Evolutionary conservation across 2,888 invertebrate genomes (phyloP).

Genomic region (Gonocerus acuteangulatus): DNA sequence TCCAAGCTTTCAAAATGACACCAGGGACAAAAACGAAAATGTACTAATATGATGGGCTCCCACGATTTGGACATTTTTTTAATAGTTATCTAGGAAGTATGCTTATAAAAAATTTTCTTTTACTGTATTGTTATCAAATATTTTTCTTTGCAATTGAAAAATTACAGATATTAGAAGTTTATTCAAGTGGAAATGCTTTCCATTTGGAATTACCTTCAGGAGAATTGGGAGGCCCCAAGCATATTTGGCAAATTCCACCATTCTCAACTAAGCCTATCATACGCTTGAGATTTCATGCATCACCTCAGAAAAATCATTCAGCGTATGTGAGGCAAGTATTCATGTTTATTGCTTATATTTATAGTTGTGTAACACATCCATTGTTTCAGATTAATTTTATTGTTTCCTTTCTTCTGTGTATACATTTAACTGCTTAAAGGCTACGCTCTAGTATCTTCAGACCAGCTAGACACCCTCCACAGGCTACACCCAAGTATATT

Average conservation of each 20-base stretch:
- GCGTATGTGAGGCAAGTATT: constrained; percentile 62
- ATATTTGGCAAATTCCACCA: constrained; percentile 85
- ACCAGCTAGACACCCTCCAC: too few relatives aligned
- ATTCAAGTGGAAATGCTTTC: constrained; percentile 83
- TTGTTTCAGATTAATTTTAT: not conserved
- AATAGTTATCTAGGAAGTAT: too few relatives aligned
- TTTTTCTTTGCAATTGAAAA: too few relatives aligned
- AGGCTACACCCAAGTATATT: too few relatives aligned
- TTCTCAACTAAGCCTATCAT: constrained; percentile 81
- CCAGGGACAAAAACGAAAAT: too few relatives aligned
- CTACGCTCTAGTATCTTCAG: too few relatives aligned
- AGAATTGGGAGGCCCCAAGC: constrained; percentile 67
- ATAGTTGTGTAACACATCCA: not conserved
- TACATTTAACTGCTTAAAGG: too few relatives aligned
- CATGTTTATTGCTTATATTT: not conserved
- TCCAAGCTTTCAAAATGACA: too few relatives aligned
- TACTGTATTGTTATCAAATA: too few relatives aligned
- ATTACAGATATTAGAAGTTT: constrained; percentile 64
- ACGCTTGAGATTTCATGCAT: constrained; percentile 70
- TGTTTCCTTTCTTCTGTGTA: not conserved
- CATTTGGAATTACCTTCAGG: constrained; percentile 77
- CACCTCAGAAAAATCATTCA: constrained; percentile 71
- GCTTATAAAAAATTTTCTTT: too few relatives aligned
- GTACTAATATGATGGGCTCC: too few relatives aligned
- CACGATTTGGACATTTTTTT: too few relatives aligned